phyloP scores from a whole-genome alignment of 2,888 invertebrate species.

The Mythimna albipuncta region DNA sequence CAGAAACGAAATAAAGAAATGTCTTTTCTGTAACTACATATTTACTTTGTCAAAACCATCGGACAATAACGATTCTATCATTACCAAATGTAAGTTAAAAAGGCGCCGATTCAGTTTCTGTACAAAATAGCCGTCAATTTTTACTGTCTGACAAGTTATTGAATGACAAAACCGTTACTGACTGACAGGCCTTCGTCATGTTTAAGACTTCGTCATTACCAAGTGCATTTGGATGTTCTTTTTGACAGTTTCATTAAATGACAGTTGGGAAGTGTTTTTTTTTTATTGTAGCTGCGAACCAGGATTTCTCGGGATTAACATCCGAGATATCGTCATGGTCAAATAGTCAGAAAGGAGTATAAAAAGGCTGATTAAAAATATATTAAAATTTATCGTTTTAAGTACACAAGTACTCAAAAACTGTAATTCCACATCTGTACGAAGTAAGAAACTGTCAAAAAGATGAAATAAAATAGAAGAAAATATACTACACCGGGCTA shows the following conservation, averaged over 20 bases:
- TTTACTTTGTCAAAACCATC: slow-evolving; percentile 29
- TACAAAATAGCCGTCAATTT: slow-evolving; percentile 35
- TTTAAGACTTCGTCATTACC: slow-evolving; percentile 34
- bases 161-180: slow-evolving; percentile 30
- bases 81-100: slow-evolving; percentile 8
- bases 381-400: neutral
- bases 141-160: slow-evolving; percentile 5
- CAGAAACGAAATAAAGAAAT: neutral
- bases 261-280: neutral
- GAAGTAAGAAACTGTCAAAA: slow-evolving; percentile 59
- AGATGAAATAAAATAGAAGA: slow-evolving; percentile 33
- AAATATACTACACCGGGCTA: slow-evolving; percentile 65
- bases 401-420: slow-evolving; percentile 9
- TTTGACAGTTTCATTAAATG: slow-evolving; percentile 55
- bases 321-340: neutral
- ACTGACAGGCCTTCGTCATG: slow-evolving; percentile 17
- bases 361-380: neutral
- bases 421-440: neutral
- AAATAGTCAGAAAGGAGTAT: neutral
- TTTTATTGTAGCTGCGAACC: slow-evolving; percentile 39
- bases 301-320: neutral
- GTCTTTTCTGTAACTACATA: slow-evolving; percentile 9
- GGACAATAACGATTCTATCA: slow-evolving; percentile 17
- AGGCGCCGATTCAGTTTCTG: slow-evolving; percentile 24
- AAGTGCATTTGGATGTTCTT: slow-evolving; percentile 32